Percentiles rank a stretch among this genome's conserved stretches.
Evolutionary conservation across 2,888 invertebrate genomes (phyloP).

Genomic region (Oligia latruncula): DNA sequence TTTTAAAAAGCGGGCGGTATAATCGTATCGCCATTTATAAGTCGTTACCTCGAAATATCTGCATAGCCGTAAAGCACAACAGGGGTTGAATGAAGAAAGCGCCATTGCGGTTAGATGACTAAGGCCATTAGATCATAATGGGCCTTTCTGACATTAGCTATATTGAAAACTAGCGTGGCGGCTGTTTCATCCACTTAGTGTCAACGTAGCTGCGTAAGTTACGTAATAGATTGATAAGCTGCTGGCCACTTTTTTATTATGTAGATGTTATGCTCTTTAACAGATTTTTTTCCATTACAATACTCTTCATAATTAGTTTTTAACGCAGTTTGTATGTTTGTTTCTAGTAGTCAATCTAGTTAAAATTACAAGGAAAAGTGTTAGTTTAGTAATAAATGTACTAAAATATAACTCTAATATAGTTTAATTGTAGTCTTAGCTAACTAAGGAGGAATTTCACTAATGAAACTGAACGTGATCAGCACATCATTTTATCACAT

Average conservation of each 20-base stretch:
- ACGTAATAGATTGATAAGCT: conserved; percentile 37
- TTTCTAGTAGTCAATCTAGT: too few relatives aligned
- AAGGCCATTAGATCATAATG: conserved; percentile 74
- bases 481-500: not conserved
- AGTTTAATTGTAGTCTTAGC: not conserved
- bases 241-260: conserved; percentile 22
- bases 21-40: conserved; percentile 41
- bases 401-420: not conserved
- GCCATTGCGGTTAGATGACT: conserved; percentile 85
- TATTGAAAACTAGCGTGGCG: conserved; percentile 67
- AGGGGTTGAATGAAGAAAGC: conserved; percentile 73
- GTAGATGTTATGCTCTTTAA: not conserved
- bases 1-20: conserved; percentile 34
- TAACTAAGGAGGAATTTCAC: not conserved
- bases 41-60: conserved; percentile 67
- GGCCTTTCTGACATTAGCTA: conserved; percentile 63
- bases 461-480: not conserved
- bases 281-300: not conserved
- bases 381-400: not conserved
- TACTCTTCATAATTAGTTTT: not conserved
- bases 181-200: conserved; percentile 66
- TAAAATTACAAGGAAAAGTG: not conserved
- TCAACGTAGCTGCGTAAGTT: conserved; percentile 61
- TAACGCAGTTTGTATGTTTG: not conserved
- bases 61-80: conserved; percentile 67